These are phyloP conservation scores for Penaeus chinensis DNA, from an alignment of 1,140 invertebrate species.

Conservation along the genomic window DNA sequence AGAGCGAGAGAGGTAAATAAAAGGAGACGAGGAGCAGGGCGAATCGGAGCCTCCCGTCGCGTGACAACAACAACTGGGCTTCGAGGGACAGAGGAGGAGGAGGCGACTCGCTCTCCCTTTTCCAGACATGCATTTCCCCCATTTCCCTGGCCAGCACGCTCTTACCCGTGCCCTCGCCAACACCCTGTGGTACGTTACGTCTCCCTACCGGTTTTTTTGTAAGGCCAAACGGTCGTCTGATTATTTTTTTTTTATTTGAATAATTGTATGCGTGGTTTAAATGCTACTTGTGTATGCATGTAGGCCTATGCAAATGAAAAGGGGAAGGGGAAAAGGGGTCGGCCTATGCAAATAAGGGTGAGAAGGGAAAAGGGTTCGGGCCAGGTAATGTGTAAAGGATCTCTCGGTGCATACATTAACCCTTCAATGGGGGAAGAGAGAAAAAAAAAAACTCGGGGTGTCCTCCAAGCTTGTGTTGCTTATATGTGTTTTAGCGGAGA, in stretches of 20 bases:
- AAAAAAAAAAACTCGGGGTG: conserved; percentile 40
- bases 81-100: background rate
- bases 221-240: conserved; percentile 33
- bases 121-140: conserved; percentile 43
- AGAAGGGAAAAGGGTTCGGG: conserved; percentile 8
- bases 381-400: conserved; percentile 59
- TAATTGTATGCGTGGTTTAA: conserved; percentile 44
- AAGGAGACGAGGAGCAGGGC: too few relatives aligned
- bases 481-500: too few relatives aligned
- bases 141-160: conserved; percentile 7
- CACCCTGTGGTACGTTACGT: conserved; percentile 42
- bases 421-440: conserved; percentile 24
- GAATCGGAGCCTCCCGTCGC: too few relatives aligned
- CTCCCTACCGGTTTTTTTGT: background rate
- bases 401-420: conserved; percentile 56
- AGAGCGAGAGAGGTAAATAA: background rate
- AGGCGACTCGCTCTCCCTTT: background rate
- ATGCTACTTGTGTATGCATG: conserved; percentile 55
- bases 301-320: conserved; percentile 46
- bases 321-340: conserved; percentile 25
- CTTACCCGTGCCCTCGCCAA: background rate
- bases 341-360: background rate
- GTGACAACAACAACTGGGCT: conserved; percentile 52
- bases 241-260: background rate
- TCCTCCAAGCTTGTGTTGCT: conserved; percentile 33